A percentile compares a stretch with the other conserved stretches of the same genome.
Conservation (phyloP, 2,888 invertebrate species). For the Exephanes ischioxanthus region DNA sequence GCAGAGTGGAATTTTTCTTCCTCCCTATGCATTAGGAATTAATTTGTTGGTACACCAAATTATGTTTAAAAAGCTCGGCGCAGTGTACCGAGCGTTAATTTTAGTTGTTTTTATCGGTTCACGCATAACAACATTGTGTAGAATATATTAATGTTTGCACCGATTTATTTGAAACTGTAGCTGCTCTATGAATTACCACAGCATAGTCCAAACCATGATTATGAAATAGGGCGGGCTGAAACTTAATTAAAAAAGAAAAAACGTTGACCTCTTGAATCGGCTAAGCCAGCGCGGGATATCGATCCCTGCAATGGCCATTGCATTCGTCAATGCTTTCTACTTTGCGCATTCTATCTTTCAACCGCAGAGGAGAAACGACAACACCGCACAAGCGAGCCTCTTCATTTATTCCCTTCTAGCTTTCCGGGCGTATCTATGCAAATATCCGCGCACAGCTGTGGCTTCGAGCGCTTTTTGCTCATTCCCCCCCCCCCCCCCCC, state of each 20-base stretch:
- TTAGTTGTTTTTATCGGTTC: no score
- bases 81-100: no score
- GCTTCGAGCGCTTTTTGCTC: conserved; percentile 32
- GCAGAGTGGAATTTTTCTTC: neutral
- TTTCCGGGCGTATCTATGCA: conserved; percentile 59
- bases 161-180: neutral
- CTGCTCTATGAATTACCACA: neutral
- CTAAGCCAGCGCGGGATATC: conserved; percentile 5
- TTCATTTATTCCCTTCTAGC: conserved; percentile 34
- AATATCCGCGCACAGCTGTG: conserved; percentile 56
- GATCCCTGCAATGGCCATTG: conserved; percentile 7
- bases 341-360: conserved; percentile 7
- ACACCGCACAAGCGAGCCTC: conserved; percentile 20
- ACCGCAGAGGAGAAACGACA: conserved; percentile 5
- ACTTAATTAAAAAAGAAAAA: neutral
- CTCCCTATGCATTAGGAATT: no score
- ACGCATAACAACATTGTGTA: no score
- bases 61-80: no score
- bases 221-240: neutral
- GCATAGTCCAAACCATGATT: neutral
- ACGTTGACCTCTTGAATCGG: conserved; percentile 3
- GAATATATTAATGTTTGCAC: no score
- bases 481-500: conserved; percentile 7
- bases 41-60: no score
- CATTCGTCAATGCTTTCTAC: neutral